These are phyloP conservation scores for Notodonta dromedarius DNA, from an alignment of 2,888 invertebrate species.

Conservation along the genomic window DNA sequence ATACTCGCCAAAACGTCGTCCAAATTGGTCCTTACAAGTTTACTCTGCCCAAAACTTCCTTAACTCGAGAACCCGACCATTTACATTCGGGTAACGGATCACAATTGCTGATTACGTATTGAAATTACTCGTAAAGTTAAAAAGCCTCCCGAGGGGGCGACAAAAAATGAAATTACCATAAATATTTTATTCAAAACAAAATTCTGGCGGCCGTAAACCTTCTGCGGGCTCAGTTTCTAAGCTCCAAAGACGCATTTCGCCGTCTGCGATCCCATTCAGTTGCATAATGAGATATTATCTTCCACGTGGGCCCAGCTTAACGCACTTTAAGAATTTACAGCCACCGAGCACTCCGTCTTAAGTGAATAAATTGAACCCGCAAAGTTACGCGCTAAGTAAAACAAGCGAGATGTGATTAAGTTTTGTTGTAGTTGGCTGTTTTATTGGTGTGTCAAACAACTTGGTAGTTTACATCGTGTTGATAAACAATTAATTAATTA, in stretches of 20 bases:
- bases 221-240: constrained; percentile 35
- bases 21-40: constrained; percentile 31
- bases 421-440: constrained; percentile 32
- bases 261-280: constrained; percentile 44
- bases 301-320: constrained; percentile 28
- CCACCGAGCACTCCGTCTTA: constrained; percentile 9
- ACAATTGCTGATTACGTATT: constrained; percentile 7
- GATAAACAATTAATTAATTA: constrained; percentile 38
- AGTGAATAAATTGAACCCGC: constrained; percentile 32
- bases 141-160: constrained; percentile 18
- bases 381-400: constrained; percentile 24
- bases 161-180: constrained; percentile 43
- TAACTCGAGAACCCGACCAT: constrained; percentile 4
- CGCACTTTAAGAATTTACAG: constrained; percentile 37
- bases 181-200: constrained; percentile 56
- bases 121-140: constrained; percentile 8
- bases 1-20: constrained; percentile 16
- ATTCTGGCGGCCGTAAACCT: constrained; percentile 42
- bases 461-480: constrained; percentile 30
- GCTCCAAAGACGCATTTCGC: constrained; percentile 44
- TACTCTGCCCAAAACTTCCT: constrained; percentile 14
- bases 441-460: constrained; percentile 33
- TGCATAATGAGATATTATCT: constrained; percentile 47
- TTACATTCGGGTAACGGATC: not conserved
- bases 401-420: constrained; percentile 28